Conservation (phyloP, 2,888 invertebrate species). For the Dynastes hyllus region DNA sequence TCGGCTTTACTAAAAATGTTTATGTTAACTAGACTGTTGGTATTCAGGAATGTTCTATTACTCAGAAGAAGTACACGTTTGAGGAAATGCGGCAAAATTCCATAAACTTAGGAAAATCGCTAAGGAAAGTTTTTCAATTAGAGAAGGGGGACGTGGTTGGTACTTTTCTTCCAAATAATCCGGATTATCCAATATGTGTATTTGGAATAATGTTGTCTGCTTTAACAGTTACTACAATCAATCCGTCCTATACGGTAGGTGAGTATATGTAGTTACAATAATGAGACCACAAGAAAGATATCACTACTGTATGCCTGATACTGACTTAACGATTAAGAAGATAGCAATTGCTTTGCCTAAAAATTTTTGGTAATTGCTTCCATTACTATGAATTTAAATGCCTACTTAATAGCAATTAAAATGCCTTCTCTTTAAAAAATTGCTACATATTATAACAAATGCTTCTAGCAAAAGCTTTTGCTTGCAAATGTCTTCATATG, state of each 20-base stretch:
- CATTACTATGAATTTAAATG: too few species aligned
- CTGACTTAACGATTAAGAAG: too few species aligned
- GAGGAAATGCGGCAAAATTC: conserved; percentile 78
- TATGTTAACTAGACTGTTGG: not conserved
- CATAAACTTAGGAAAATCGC: conserved; percentile 73
- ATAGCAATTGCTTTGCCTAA: too few species aligned
- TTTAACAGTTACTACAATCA: conserved; percentile 80
- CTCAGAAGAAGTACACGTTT: conserved; percentile 83
- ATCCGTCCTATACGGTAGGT: conserved; percentile 79
- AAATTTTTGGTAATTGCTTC: too few species aligned
- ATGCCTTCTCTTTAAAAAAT: too few species aligned
- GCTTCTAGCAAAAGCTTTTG: too few species aligned
- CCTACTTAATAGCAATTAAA: too few species aligned
- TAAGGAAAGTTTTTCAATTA: conserved; percentile 79
- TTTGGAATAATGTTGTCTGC: conserved; percentile 82
- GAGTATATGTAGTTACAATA: conserved; percentile 7
- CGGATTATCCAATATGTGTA: conserved; percentile 81
- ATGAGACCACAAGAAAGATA: not conserved
- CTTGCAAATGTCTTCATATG: too few species aligned
- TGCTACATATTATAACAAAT: too few species aligned
- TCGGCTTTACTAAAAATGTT: not conserved
- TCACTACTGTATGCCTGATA: too few species aligned
- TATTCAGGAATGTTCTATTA: conserved; percentile 81
- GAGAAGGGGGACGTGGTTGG: conserved; percentile 80
- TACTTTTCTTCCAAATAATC: conserved; percentile 83